Evolutionary conservation across 2,113 vertebrate species (phyloP).

Genomic region (Alectura lathami): DNA sequence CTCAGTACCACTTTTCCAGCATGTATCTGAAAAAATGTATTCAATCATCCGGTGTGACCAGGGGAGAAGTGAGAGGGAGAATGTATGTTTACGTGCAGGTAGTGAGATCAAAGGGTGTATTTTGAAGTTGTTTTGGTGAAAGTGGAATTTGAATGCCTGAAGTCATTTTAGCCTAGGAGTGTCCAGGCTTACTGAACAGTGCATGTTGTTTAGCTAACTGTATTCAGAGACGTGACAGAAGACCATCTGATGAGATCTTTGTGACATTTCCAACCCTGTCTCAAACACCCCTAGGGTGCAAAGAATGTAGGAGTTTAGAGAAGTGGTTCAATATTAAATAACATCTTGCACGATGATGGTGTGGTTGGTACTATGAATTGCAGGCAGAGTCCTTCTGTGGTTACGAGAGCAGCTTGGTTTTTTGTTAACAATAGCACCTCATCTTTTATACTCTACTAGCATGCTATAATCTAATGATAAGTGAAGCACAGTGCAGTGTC

Average conservation of each 20-base stretch:
- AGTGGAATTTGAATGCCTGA: not conserved
- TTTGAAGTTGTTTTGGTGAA: not conserved
- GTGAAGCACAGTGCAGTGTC: not conserved
- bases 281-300: not conserved
- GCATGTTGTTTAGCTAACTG: not conserved
- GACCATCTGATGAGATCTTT: not conserved
- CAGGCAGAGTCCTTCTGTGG: not conserved
- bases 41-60: accelerated
- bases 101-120: not conserved
- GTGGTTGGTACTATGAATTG: not conserved
- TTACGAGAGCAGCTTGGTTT: not conserved
- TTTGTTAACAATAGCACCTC: not conserved
- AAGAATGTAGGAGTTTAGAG: not conserved
- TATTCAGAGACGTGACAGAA: not conserved
- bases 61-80: not conserved
- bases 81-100: not conserved
- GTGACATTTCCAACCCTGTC: not conserved
- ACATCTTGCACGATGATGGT: not conserved
- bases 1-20: not conserved
- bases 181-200: not conserved
- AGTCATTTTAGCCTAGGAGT: not conserved
- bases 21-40: not conserved
- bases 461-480: not conserved
- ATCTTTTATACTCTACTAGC: not conserved
- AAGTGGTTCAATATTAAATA: not conserved